Conservation (phyloP, 2,888 invertebrate species). For the Piscicola geometra region DNA sequence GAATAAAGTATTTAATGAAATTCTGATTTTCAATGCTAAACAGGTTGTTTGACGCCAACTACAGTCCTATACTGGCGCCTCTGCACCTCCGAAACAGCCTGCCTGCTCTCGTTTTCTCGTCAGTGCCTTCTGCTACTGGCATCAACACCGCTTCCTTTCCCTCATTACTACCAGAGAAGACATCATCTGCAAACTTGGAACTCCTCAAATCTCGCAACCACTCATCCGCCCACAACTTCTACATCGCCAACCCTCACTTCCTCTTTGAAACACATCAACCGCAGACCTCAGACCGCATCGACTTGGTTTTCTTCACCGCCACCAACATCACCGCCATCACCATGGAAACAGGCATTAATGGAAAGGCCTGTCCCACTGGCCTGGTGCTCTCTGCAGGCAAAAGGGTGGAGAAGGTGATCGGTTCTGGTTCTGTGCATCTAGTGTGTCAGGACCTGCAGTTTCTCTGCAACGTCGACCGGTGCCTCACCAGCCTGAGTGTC, state of each 20-base stretch:
- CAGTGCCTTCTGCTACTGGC: neutral
- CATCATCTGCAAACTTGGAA: neutral
- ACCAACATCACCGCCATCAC: neutral
- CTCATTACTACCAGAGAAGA: no score
- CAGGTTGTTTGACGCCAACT: neutral
- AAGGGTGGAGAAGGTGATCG: neutral
- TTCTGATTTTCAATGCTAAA: neutral
- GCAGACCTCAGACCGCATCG: neutral
- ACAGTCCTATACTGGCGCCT: neutral
- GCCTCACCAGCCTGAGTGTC: neutral
- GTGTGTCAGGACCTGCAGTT: neutral
- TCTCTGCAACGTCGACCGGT: neutral
- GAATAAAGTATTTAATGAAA: no score
- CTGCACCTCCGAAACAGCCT: neutral
- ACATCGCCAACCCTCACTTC: neutral
- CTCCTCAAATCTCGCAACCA: no score
- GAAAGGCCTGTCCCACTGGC: neutral
- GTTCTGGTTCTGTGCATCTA: neutral
- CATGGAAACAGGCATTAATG: neutral
- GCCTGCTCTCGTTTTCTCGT: conserved; percentile 1
- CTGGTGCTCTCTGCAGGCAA: neutral
- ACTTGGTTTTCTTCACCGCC: neutral
- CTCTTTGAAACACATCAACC: neutral
- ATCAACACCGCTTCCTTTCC: no score
- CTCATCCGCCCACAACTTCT: neutral